Evolutionary conservation across 2,113 vertebrate genomes (phyloP).

Genomic region (Apteryx owenii): DNA sequence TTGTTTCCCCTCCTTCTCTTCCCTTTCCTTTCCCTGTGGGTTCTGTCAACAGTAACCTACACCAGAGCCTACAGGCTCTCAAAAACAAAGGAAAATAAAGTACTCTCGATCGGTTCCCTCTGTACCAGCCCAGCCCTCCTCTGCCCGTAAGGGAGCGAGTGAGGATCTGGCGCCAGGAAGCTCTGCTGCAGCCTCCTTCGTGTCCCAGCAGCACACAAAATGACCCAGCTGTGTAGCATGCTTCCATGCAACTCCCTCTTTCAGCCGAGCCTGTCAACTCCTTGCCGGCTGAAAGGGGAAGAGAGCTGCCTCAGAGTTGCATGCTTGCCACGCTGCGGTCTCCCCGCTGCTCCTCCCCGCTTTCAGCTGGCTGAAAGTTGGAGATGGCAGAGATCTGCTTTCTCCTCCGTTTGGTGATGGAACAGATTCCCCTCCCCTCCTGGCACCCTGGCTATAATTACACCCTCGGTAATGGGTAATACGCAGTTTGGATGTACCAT

Average conservation of each 20-base stretch:
- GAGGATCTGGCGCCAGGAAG: not conserved
- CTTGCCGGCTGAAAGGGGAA: not conserved
- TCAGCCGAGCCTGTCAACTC: not conserved
- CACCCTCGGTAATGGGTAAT: not conserved
- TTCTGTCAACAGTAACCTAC: not conserved
- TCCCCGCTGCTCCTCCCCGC: not conserved
- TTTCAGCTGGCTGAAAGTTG: constrained; percentile 37
- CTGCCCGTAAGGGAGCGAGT: accelerated
- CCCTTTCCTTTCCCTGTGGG: not conserved
- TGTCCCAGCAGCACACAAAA: not conserved
- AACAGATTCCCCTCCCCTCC: not conserved
- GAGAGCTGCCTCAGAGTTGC: not conserved
- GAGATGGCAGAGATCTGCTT: not conserved
- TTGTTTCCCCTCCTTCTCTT: not conserved
- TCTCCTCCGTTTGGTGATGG: not conserved
- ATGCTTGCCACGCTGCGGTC: not conserved
- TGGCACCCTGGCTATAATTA: not conserved
- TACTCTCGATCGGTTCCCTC: not conserved
- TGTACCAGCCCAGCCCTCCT: not conserved
- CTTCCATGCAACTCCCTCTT: not conserved
- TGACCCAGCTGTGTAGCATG: not conserved
- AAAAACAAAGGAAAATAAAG: not conserved
- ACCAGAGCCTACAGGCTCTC: not conserved
- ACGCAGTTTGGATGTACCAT: not conserved
- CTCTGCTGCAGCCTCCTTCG: not conserved